A percentile compares a stretch with the other conserved stretches of the same genome.
Conservation (phyloP, 2,797 vertebrate genomes). For the Sarcophilus harrisii region DNA sequence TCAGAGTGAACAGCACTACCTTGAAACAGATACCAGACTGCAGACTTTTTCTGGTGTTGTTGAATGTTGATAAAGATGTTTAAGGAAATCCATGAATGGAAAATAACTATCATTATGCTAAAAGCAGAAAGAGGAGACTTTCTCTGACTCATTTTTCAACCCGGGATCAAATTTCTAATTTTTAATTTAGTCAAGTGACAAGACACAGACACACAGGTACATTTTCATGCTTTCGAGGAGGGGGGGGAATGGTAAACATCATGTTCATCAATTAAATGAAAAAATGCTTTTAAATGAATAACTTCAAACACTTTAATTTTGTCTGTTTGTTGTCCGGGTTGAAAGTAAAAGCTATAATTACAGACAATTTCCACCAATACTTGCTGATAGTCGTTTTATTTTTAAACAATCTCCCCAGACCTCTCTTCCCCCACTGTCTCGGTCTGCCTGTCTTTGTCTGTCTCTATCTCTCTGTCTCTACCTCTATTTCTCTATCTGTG, state of each 20-base stretch:
- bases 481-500: too few relatives aligned
- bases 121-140: conserved; percentile 43
- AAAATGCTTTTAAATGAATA: conserved; percentile 44
- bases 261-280: conserved; percentile 60
- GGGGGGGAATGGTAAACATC: conserved; percentile 47
- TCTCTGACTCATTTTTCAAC: conserved; percentile 53
- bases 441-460: neutral
- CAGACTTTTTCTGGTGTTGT: neutral
- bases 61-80: neutral
- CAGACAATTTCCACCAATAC: neutral
- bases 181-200: conserved; percentile 47
- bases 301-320: conserved; percentile 16
- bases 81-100: conserved; percentile 20
- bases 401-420: neutral
- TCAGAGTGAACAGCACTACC: neutral
- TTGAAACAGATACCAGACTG: neutral
- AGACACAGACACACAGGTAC: neutral
- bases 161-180: conserved; percentile 36
- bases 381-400: neutral
- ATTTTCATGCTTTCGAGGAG: conserved; percentile 14
- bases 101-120: conserved; percentile 59
- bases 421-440: neutral
- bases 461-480: rapidly evolving
- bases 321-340: neutral
- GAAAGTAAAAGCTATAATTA: conserved; percentile 15